Percentiles rank a stretch among this genome's conserved stretches.
Conservation (phyloP, 2,113 vertebrate species). For the Calypte anna region DNA sequence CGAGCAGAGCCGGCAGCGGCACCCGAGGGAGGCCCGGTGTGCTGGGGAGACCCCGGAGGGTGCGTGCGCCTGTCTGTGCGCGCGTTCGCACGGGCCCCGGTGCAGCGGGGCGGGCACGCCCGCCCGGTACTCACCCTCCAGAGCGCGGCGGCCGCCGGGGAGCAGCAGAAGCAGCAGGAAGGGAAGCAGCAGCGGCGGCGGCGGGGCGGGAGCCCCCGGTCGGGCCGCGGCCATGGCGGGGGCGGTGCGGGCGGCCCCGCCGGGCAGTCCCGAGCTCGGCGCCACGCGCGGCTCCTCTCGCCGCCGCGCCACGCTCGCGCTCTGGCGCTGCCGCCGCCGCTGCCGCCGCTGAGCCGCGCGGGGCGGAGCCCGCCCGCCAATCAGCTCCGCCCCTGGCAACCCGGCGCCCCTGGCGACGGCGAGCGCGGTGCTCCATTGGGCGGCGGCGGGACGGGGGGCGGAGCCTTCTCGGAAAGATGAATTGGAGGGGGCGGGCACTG, state of each 20-base stretch:
- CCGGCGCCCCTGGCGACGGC: slow-evolving; percentile 28
- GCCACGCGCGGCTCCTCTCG: neutral
- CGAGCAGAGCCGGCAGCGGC: neutral
- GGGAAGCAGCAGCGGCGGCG: neutral
- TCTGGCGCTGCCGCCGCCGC: slow-evolving; percentile 35
- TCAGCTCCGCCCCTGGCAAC: slow-evolving; percentile 43
- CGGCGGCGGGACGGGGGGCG: neutral
- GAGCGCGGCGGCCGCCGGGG: slow-evolving; percentile 66
- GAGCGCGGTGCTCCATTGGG: slow-evolving; percentile 31
- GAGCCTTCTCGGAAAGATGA: slow-evolving; percentile 64
- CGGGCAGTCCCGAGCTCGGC: neutral
- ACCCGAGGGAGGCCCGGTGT: neutral
- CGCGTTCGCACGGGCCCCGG: neutral
- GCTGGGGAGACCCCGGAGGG: neutral
- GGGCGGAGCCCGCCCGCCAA: slow-evolving; percentile 11
- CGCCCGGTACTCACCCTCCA: slow-evolving; percentile 75
- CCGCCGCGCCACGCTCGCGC: neutral
- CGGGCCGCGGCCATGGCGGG: slow-evolving; percentile 64
- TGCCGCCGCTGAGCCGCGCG: slow-evolving; percentile 43
- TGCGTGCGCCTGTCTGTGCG: neutral
- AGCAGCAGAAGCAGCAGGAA: slow-evolving; percentile 60
- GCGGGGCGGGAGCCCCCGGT: slow-evolving; percentile 7
- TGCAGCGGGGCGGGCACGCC: neutral
- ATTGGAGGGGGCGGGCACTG: slow-evolving; percentile 60
- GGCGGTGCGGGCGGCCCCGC: neutral